These are phyloP conservation scores for Octomys mimax DNA, from an alignment of 2,797 vertebrate genomes.

Conservation along the genomic window DNA sequence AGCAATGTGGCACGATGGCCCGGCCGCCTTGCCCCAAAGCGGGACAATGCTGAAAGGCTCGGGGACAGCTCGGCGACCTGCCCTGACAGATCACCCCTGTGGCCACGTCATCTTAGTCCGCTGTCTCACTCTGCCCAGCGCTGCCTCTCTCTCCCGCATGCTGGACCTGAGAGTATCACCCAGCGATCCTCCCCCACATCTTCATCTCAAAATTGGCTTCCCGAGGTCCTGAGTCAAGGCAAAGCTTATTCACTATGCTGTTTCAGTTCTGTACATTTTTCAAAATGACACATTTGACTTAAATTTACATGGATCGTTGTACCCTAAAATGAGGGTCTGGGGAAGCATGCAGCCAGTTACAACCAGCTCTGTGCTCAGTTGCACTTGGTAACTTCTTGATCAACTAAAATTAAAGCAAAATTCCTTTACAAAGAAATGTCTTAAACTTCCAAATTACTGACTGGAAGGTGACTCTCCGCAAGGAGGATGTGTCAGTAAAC, in stretches of 20 bases:
- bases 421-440: conserved; percentile 10
- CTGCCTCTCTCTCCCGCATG: background rate
- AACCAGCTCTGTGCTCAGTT: background rate
- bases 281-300: conserved; percentile 22
- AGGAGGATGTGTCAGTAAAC: background rate
- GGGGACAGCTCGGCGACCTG: background rate
- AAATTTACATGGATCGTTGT: background rate
- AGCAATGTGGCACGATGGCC: background rate
- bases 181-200: background rate
- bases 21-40: background rate
- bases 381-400: background rate
- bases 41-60: background rate
- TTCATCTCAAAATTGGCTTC: background rate
- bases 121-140: background rate
- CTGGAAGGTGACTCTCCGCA: background rate
- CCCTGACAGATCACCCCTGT: background rate
- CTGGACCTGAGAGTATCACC: background rate
- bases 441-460: background rate
- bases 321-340: background rate
- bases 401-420: conserved; percentile 52
- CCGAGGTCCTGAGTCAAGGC: background rate
- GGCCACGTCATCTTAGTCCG: background rate
- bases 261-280: background rate
- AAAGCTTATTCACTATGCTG: background rate
- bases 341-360: background rate